A percentile compares a stretch with the other conserved stretches of the same genome.
Conservation (phyloP, 2,113 vertebrate genomes). For the Gila orcuttii region DNA sequence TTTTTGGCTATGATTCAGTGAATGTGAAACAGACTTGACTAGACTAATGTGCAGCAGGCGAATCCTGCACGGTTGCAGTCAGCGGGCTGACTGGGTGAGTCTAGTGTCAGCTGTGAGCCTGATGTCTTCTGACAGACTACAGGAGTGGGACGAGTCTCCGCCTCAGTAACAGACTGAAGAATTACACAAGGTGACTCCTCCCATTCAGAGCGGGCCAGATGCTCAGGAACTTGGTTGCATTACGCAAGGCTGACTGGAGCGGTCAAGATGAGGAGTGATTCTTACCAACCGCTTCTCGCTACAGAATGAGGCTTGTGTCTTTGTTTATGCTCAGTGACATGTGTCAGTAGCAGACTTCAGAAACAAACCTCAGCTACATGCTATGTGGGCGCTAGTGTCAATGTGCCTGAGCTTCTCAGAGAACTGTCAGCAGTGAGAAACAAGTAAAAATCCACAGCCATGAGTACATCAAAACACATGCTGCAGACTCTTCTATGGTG, state of each 20-base stretch:
- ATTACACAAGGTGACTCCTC: constrained; percentile 36
- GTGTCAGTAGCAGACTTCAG: constrained; percentile 69
- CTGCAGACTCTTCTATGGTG: neutral
- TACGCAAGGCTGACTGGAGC: constrained; percentile 62
- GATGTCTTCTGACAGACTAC: constrained; percentile 61
- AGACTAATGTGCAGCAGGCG: constrained; percentile 27
- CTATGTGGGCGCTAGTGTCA: constrained; percentile 60
- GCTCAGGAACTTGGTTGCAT: constrained; percentile 53
- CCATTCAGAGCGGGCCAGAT: constrained; percentile 50
- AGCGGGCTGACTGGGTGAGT: constrained; percentile 45
- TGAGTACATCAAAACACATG: constrained; percentile 2
- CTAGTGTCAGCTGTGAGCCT: constrained; percentile 55
- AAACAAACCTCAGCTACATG: constrained; percentile 64
- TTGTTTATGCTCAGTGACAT: constrained; percentile 67
- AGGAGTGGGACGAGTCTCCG: constrained; percentile 51
- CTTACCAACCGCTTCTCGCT: constrained; percentile 63
- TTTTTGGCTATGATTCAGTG: neutral
- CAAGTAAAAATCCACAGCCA: constrained; percentile 4
- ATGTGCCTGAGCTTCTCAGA: constrained; percentile 57
- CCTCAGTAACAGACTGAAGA: constrained; percentile 34
- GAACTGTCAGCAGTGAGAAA: constrained; percentile 16
- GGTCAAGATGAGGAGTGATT: constrained; percentile 59
- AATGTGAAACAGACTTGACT: neutral
- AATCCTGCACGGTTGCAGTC: constrained; percentile 34
- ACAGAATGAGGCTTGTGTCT: constrained; percentile 64